Base-by-base conservation (phyloP, 2,797 vertebrate genomes). In the Sebastes kiyomatsui region DNA sequence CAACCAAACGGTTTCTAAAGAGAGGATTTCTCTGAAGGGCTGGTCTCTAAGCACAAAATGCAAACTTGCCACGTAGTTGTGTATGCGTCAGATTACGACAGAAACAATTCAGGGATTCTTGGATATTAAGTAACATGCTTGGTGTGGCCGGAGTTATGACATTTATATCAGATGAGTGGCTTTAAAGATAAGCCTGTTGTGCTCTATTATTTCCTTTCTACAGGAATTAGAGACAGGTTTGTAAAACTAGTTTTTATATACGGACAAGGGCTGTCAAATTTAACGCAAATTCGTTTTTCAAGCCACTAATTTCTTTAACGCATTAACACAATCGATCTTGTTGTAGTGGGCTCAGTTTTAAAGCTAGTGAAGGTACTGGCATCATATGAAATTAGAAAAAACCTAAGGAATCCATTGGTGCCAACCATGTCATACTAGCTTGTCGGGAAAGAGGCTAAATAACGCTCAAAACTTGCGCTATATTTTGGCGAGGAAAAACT, bases 1-100 rank as follows among this genome's bases (percentile, higher is more conserved):
- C 54, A 75, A 62, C 79, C 42, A 75, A 81, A 69, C 67, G 10
- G 46, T 71, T 77, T 91, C 81, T 59, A 5, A 27, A 78, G 59
- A 68, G 18, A 28, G 22, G 25, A 75, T 80, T 82, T 88, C 55
- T 83, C 25, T 0, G 20, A 75, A 72, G 71, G 27, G 61, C 42
- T 65, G 52, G 28, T 72, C 32, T 83, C 23, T 38, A 5, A 32
- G 22, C 20, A 42, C 2, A 72, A 58, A 65, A 68, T 74, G 13
- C 25, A 75, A 66, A 58, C 2, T 14, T 35, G 10, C 6, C 65
- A 27, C 22, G 2, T 66, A 23, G 2, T 13, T 23, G 13, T 35
- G 10, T 42, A 13, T 3, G n/a, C 8, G 2, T 78, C 62, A 74
- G 33, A 52, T 49, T 42, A 9, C 5, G 30, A 42, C 32, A 23